Base-by-base conservation (phyloP, 2,888 invertebrate species). In the Allacma fusca region DNA sequence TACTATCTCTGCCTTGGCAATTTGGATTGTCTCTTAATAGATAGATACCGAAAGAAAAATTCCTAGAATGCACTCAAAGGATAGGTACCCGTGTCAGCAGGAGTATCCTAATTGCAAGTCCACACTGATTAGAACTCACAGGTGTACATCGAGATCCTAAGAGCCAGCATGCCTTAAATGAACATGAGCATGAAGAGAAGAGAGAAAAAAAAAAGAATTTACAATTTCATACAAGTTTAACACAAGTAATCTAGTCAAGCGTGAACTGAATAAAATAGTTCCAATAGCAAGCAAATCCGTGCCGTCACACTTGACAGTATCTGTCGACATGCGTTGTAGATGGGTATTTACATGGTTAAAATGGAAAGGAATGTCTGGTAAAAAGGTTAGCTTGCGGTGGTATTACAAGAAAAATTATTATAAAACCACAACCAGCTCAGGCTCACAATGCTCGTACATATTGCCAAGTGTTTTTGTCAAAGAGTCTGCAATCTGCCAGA, bases 221-320 rank as follows among this genome's bases (percentile, higher is more conserved):
- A 40, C 40, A 68, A 29, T 29, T 68, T 68, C 40, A 68, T 68
- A 29, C 50, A 50, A 50, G 50, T 50, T 5, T 50, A 50, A 50
- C 50, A n/a, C 50, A 50, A 50, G 23, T 68, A 1, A 68, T 34
- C 68, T 21, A 68, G 34, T 68, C 24, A 44, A 12, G 24, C 44
- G 50, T 70, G 70, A 70, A 70, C 50, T 50, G 70, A 50, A 28
- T 70, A 70, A 70, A 43, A 29, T 50, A 50, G 28, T 28, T n/a
- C 67, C 28, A 21, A 29, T 67, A 21, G 34, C 34, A 29, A n/a
- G n/a, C 50, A 70, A 70, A 50, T 70, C 50, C 50, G 50, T 50
- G 68, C 70, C 70, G 65, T 70, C 40, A 44, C 70, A 69, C 21
- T 43, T 43, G 21, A 24, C 21, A 50, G 50, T 50, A 50, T 50